phyloP scores from a whole-genome alignment of 1,140 invertebrate genomes.

The Zaprionus lachaisei region DNA sequence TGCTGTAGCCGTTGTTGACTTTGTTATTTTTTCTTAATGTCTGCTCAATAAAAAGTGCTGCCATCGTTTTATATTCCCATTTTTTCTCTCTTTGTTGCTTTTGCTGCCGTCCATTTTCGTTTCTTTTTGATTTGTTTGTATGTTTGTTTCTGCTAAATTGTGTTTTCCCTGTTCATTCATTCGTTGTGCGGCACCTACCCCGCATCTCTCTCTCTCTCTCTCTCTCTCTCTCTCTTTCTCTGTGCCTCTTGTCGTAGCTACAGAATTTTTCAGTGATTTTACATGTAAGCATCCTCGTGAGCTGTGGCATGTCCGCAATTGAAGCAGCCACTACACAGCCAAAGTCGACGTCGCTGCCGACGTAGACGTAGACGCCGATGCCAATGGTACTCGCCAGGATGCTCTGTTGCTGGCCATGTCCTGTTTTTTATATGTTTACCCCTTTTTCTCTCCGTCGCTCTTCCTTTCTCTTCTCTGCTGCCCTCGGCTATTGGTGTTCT shows the following conservation, averaged over 20 bases:
- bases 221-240: neutral
- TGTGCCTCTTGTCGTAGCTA: slow-evolving; percentile 30
- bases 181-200: slow-evolving; percentile 58
- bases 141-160: slow-evolving; percentile 81
- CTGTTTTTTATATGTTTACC: slow-evolving; percentile 32
- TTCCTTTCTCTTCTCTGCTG: slow-evolving; percentile 17
- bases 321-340: slow-evolving; percentile 56
- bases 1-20: slow-evolving; percentile 62
- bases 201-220: neutral
- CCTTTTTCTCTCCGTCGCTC: slow-evolving; percentile 25
- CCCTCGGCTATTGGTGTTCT: slow-evolving; percentile 22
- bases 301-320: slow-evolving; percentile 81
- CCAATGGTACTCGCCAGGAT: slow-evolving; percentile 13
- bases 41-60: slow-evolving; percentile 75
- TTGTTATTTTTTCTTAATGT: slow-evolving; percentile 83
- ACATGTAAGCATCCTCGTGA: slow-evolving; percentile 81
- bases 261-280: slow-evolving; percentile 78
- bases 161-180: slow-evolving; percentile 83
- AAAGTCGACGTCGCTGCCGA: neutral
- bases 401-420: slow-evolving; percentile 12
- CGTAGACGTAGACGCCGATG: neutral
- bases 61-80: slow-evolving; percentile 67
- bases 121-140: slow-evolving; percentile 68
- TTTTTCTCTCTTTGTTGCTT: neutral
- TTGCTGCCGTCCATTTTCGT: slow-evolving; percentile 22